These are phyloP conservation scores for Cheilosia impressa DNA, from an alignment of 2,888 invertebrate species.

Conservation along the genomic window DNA sequence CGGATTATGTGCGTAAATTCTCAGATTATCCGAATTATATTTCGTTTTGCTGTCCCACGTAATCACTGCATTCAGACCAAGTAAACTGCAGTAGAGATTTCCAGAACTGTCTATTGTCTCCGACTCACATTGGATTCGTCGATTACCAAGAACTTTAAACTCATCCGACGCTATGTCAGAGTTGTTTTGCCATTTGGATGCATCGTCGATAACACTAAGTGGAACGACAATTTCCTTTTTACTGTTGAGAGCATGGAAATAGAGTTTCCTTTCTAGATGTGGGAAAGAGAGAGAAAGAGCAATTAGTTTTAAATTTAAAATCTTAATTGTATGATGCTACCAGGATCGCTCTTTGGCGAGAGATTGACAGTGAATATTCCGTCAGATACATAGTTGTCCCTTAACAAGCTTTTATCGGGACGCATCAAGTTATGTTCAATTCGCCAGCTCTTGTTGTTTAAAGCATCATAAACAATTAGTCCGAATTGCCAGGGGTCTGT, in stretches of 20 bases:
- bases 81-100: constrained; percentile 88
- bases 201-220: constrained; percentile 85
- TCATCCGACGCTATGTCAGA: constrained; percentile 83
- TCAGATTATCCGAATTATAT: constrained; percentile 84
- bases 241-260: constrained; percentile 87
- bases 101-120: constrained; percentile 89
- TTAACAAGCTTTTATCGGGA: constrained; percentile 83
- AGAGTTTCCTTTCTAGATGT: constrained; percentile 84
- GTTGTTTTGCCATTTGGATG: constrained; percentile 83
- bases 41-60: constrained; percentile 89
- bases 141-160: constrained; percentile 85
- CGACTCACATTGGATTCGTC: constrained; percentile 89
- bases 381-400: constrained; percentile 78
- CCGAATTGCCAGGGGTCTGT: constrained; percentile 87
- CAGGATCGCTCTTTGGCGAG: constrained; percentile 77
- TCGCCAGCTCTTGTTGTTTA: constrained; percentile 85
- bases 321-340: background rate
- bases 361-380: constrained; percentile 81
- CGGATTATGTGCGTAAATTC: constrained; percentile 86
- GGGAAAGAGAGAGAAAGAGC: background rate
- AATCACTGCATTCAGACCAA: constrained; percentile 88
- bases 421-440: constrained; percentile 85
- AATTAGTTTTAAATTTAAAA: background rate
- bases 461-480: constrained; percentile 86
- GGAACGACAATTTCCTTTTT: constrained; percentile 86